Percentiles rank a stretch among this genome's conserved stretches.
Conservation (phyloP, 2,888 invertebrate genomes). For the Clostera curtula region DNA sequence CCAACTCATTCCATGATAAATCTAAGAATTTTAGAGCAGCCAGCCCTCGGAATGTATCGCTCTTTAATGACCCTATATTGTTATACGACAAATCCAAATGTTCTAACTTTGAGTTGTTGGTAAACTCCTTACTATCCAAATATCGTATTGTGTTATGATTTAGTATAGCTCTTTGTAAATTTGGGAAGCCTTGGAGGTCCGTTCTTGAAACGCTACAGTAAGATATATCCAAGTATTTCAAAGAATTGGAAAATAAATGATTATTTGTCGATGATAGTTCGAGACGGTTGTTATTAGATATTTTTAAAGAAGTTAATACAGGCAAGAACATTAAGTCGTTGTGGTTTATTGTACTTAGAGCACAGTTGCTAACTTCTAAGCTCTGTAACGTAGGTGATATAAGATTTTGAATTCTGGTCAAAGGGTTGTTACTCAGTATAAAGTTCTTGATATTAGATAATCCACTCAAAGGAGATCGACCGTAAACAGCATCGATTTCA, state of each 20-base stretch:
- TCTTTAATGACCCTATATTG: slow-evolving; percentile 75
- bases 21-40: slow-evolving; percentile 76
- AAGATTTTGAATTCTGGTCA: slow-evolving; percentile 58
- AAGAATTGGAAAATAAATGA: slow-evolving; percentile 62
- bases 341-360: slow-evolving; percentile 62
- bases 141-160: slow-evolving; percentile 78
- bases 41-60: slow-evolving; percentile 76
- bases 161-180: slow-evolving; percentile 72
- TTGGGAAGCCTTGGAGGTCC: slow-evolving; percentile 77
- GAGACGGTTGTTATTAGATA: slow-evolving; percentile 77
- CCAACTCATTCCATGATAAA: slow-evolving; percentile 81
- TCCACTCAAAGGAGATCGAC: slow-evolving; percentile 63
- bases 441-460: slow-evolving; percentile 70
- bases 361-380: slow-evolving; percentile 76
- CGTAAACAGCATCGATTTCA: slow-evolving; percentile 71
- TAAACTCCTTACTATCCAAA: slow-evolving; percentile 75
- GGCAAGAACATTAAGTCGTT: slow-evolving; percentile 75
- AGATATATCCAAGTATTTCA: slow-evolving; percentile 75
- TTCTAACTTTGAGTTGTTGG: slow-evolving; percentile 75
- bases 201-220: slow-evolving; percentile 76
- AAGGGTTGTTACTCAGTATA: slow-evolving; percentile 69
- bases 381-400: slow-evolving; percentile 66
- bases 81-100: slow-evolving; percentile 80
- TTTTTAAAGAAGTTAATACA: slow-evolving; percentile 72
- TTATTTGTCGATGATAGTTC: slow-evolving; percentile 55